Percentiles rank a stretch among this genome's conserved stretches.
Evolutionary conservation across 2,888 invertebrate species (phyloP).

Genomic region (Anarsia innoxiella): DNA sequence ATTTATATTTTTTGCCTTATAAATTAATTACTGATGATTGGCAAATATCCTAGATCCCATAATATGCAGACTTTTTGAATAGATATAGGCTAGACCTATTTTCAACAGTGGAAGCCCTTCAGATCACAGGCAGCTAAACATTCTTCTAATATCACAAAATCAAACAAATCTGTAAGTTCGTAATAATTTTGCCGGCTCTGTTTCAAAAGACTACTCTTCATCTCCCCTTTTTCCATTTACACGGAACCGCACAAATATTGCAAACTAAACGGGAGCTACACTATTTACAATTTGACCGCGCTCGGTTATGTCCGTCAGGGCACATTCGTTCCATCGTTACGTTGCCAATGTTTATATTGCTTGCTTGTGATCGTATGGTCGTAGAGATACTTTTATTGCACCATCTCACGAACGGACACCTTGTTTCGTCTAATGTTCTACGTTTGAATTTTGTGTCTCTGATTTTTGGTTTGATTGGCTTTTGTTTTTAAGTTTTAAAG

Average conservation of each 20-base stretch:
- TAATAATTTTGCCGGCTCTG: too few relatives aligned
- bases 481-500: too few relatives aligned
- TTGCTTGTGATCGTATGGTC: conserved; percentile 21
- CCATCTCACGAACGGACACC: conserved; percentile 12
- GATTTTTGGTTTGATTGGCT: conserved; percentile 5
- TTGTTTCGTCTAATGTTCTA: conserved; percentile 20
- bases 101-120: too few relatives aligned
- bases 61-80: too few relatives aligned
- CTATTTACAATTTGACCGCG: conserved; percentile 65
- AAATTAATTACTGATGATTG: too few relatives aligned
- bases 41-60: too few relatives aligned
- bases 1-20: too few relatives aligned
- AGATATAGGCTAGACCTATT: too few relatives aligned
- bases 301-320: conserved; percentile 55
- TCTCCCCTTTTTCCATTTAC: conserved; percentile 65
- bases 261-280: conserved; percentile 67
- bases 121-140: too few relatives aligned
- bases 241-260: conserved; percentile 70
- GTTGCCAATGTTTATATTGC: conserved; percentile 61
- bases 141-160: too few relatives aligned
- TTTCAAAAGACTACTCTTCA: conserved; percentile 26
- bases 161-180: too few relatives aligned
- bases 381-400: conserved; percentile 26
- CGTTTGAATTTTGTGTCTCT: conserved; percentile 18
- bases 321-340: conserved; percentile 55